These are phyloP conservation scores for Corythornis madagascariensis DNA, from an alignment of 2,113 vertebrate genomes.

Conservation along the genomic window DNA sequence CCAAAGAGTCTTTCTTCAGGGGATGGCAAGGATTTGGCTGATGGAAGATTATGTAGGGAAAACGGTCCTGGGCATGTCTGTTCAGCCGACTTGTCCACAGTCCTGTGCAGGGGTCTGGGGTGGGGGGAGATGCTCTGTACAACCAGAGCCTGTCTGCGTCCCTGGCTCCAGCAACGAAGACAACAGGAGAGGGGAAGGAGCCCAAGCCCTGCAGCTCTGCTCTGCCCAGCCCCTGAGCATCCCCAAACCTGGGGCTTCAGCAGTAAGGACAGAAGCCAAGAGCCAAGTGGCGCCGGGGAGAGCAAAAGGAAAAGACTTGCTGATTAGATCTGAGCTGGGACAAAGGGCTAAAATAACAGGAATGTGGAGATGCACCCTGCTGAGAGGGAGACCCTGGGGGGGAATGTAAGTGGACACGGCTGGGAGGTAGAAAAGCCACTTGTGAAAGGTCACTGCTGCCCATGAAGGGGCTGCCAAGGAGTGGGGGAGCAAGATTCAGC, in stretches of 20 bases:
- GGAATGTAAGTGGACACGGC: not conserved
- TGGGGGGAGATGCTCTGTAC: slow-evolving; percentile 21
- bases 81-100: fast-evolving
- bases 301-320: not conserved
- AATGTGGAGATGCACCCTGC: not conserved
- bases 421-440: slow-evolving; percentile 26
- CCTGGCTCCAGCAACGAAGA: fast-evolving
- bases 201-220: fast-evolving
- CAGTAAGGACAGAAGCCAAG: not conserved
- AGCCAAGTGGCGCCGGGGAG: not conserved
- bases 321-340: not conserved
- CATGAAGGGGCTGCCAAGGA: not conserved
- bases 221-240: not conserved
- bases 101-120: fast-evolving
- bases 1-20: not conserved
- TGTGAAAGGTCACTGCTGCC: slow-evolving; percentile 36
- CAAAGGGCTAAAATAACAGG: not conserved
- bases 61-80: not conserved
- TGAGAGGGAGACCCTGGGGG: not conserved
- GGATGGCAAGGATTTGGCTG: not conserved
- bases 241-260: fast-evolving
- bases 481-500: not conserved
- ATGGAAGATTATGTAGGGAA: not conserved
- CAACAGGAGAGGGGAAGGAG: not conserved
- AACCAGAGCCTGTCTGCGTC: slow-evolving; percentile 14